These are phyloP conservation scores for Rhaphigaster nebulosa DNA, from an alignment of 2,888 invertebrate species.

Conservation along the genomic window DNA sequence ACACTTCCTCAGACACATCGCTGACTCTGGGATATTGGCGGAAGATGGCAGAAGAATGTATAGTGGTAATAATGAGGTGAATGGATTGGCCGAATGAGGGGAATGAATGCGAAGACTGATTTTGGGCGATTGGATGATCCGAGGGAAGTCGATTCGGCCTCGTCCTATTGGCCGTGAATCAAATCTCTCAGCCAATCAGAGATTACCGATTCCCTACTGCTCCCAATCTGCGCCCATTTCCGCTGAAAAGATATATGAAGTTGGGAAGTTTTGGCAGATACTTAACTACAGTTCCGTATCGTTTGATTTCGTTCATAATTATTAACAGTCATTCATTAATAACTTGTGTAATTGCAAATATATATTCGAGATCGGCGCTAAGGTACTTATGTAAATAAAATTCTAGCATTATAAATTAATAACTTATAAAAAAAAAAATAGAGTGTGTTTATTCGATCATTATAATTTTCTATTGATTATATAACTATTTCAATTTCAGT, in stretches of 20 bases:
- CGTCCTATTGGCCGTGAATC: neutral
- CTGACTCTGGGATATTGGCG: neutral
- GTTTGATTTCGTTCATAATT: too few species aligned
- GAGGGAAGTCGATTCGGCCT: neutral
- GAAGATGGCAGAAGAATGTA: neutral
- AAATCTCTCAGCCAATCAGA: neutral
- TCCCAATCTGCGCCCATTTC: neutral
- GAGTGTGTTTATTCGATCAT: too few species aligned
- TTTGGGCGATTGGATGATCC: neutral
- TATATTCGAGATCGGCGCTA: too few species aligned
- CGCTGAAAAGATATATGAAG: neutral
- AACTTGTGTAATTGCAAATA: too few species aligned
- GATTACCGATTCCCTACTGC: neutral
- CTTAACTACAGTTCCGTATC: neutral
- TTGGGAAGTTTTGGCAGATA: neutral
- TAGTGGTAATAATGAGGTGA: neutral
- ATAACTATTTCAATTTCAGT: too few species aligned
- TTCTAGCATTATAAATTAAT: too few species aligned
- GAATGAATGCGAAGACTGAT: neutral
- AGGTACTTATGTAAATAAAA: too few species aligned
- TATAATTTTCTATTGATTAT: too few species aligned
- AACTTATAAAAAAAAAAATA: too few species aligned
- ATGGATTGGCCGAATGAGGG: neutral
- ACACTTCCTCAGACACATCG: neutral
- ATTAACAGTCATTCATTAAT: too few species aligned